A percentile compares a stretch with the other conserved stretches of the same genome.
These are phyloP conservation scores for Echinarachnius parma DNA, from an alignment of 53 echinoderm and acorn worm species.

Conservation along the genomic window DNA sequence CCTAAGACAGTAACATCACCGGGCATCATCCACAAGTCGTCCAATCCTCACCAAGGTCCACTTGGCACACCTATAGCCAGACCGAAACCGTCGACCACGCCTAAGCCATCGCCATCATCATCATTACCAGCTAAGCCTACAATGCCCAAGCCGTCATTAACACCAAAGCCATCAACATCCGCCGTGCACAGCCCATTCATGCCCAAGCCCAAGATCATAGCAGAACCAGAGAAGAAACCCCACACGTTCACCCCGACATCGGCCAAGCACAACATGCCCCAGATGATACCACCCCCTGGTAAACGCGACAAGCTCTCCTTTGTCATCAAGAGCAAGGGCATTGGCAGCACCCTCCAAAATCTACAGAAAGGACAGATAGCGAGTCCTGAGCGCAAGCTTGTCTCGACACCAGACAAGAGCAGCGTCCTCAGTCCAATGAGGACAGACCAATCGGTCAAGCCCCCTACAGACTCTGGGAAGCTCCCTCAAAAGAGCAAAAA, in stretches of 20 bases:
- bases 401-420: background rate
- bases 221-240: constrained; percentile 35
- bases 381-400: background rate
- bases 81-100: constrained; percentile 26
- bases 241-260: constrained; percentile 33
- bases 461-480: background rate
- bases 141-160: constrained; percentile 23
- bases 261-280: constrained; percentile 55
- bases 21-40: constrained; percentile 42
- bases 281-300: constrained; percentile 43
- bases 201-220: constrained; percentile 35
- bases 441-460: background rate
- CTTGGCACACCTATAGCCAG: constrained; percentile 54
- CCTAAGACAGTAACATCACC: constrained; percentile 47
- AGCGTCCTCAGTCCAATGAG: background rate
- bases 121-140: constrained; percentile 24
- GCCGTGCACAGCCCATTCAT: background rate
- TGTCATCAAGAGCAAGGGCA: constrained; percentile 50
- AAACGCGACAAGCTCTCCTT: constrained; percentile 72
- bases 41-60: constrained; percentile 65
- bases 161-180: constrained; percentile 15
- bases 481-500: constrained; percentile 6
- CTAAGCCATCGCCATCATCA: constrained; percentile 1
- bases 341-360: constrained; percentile 44
- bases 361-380: constrained; percentile 31